Evolutionary conservation across 1,140 invertebrate genomes (phyloP).

Genomic region (Steinernema khuongi): DNA sequence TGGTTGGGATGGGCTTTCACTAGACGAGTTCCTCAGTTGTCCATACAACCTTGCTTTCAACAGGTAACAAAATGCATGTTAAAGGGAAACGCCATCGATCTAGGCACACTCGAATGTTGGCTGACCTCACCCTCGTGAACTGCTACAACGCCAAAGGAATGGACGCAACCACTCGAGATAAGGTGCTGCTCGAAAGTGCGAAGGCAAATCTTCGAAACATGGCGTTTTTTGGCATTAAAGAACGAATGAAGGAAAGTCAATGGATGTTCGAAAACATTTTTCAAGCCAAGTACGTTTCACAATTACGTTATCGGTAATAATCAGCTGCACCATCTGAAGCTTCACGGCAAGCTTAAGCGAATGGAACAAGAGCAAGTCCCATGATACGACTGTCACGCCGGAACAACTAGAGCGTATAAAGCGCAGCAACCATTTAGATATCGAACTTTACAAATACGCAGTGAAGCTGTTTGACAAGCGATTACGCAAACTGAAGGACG

Average conservation of each 20-base stretch:
- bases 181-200: conserved; percentile 72
- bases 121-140: conserved; percentile 83
- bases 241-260: conserved; percentile 86
- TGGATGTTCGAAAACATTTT: conserved; percentile 97
- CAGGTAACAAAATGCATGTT: conserved; percentile 70
- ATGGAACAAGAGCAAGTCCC: conserved; percentile 60
- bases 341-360: conserved; percentile 47
- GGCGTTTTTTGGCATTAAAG: conserved; percentile 93
- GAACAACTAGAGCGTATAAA: conserved; percentile 72
- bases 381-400: conserved; percentile 70
- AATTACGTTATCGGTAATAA: conserved; percentile 63
- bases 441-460: conserved; percentile 88
- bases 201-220: conserved; percentile 87
- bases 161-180: conserved; percentile 36
- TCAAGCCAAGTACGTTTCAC: conserved; percentile 77
- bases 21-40: conserved; percentile 82
- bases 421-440: conserved; percentile 78
- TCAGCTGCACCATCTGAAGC: conserved; percentile 56
- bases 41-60: conserved; percentile 87
- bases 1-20: conserved; percentile 64
- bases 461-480: conserved; percentile 78
- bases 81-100: conserved; percentile 18
- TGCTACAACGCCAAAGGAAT: conserved; percentile 69
- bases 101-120: conserved; percentile 90
- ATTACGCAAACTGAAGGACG: conserved; percentile 70